Evolutionary conservation across 2,888 invertebrate genomes (phyloP).

Genomic region (Parnassius orleans): DNA sequence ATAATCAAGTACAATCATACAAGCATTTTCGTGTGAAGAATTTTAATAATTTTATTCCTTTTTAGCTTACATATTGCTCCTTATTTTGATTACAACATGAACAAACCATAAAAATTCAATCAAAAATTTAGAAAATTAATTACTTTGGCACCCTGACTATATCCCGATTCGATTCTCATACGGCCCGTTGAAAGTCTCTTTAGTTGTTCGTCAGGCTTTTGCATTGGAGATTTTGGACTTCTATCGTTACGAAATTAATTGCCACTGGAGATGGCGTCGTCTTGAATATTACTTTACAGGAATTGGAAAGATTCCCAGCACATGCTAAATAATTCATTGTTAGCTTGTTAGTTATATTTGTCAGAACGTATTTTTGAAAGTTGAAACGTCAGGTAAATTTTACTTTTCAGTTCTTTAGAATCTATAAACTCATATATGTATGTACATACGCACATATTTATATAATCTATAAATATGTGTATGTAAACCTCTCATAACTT

Average conservation of each 20-base stretch:
- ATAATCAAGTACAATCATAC: too few relatives aligned
- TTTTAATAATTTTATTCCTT: too few relatives aligned
- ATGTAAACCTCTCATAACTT: too few relatives aligned
- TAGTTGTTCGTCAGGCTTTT: slow-evolving; percentile 31
- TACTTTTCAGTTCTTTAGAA: too few relatives aligned
- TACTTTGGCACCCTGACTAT: slow-evolving; percentile 33
- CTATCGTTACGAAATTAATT: slow-evolving; percentile 35
- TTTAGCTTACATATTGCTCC: too few relatives aligned
- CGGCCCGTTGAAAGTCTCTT: slow-evolving; percentile 43
- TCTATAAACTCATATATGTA: too few relatives aligned
- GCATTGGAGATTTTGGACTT: slow-evolving; percentile 34
- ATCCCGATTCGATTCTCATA: slow-evolving; percentile 39
- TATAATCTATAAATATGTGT: too few relatives aligned
- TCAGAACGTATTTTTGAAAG: too few relatives aligned
- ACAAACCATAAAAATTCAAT: not conserved
- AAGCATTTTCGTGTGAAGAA: too few relatives aligned
- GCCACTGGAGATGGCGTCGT: slow-evolving; percentile 51
- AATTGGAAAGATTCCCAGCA: slow-evolving; percentile 50
- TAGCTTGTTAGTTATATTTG: not conserved
- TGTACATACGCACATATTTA: too few relatives aligned
- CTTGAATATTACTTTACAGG: slow-evolving; percentile 50
- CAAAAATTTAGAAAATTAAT: slow-evolving; percentile 29
- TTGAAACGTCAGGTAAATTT: too few relatives aligned
- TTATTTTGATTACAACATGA: too few relatives aligned
- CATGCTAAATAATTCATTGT: slow-evolving; percentile 60